Percentiles rank a stretch among this genome's conserved stretches.
phyloP scores from a whole-genome alignment of 2,888 invertebrate species.

The Beris morrisii region DNA sequence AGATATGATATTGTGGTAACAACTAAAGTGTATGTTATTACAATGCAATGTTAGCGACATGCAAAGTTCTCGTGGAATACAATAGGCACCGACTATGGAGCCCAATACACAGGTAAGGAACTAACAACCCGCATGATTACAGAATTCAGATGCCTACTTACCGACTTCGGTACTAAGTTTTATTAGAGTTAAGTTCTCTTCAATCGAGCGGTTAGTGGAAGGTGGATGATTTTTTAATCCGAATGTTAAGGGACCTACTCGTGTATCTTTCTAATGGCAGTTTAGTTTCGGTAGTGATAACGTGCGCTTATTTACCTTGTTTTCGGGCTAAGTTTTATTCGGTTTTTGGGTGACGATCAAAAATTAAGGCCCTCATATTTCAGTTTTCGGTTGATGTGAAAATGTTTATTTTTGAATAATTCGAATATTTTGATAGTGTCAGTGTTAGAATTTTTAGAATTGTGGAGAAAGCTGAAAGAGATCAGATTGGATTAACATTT shows the following conservation, averaged over 20 bases:
- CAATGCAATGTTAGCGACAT: slow-evolving; percentile 29
- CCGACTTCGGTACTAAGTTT: slow-evolving; percentile 5
- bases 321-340: not conserved
- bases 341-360: not conserved
- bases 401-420: not conserved
- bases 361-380: not conserved
- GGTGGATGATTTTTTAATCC: not conserved
- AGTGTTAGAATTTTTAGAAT: too few relatives aligned
- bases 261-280: slow-evolving; percentile 1
- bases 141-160: slow-evolving; percentile 9
- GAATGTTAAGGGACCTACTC: not conserved
- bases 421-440: too few relatives aligned
- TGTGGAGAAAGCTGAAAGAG: too few relatives aligned
- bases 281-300: slow-evolving; percentile 3
- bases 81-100: slow-evolving; percentile 33
- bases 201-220: slow-evolving; percentile 11
- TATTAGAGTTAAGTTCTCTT: slow-evolving; percentile 9
- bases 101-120: slow-evolving; percentile 26
- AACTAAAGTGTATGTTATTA: slow-evolving; percentile 14
- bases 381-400: not conserved
- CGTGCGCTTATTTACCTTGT: not conserved
- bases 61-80: slow-evolving; percentile 39
- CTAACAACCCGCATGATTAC: slow-evolving; percentile 30
- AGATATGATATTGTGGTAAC: slow-evolving; percentile 5
- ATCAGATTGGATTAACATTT: too few relatives aligned